Percentiles rank a stretch among this genome's conserved stretches.
These are phyloP conservation scores for Hyla sarda DNA, from an alignment of 2,113 vertebrate genomes.

Conservation along the genomic window DNA sequence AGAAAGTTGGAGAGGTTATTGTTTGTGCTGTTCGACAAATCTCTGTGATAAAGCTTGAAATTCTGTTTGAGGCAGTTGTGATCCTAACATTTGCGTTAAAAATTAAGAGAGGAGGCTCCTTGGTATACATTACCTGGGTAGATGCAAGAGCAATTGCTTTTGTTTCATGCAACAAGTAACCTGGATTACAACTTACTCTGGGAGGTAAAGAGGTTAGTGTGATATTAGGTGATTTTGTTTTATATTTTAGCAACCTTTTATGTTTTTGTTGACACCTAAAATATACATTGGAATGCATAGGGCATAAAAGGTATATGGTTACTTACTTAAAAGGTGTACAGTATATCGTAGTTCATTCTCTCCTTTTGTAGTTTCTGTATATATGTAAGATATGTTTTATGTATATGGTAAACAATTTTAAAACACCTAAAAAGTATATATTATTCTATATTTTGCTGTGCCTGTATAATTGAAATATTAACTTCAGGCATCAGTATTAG, in stretches of 20 bases:
- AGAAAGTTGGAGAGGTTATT: conserved; percentile 31
- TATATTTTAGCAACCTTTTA: neutral
- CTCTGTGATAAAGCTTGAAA: conserved; percentile 15
- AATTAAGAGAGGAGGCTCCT: conserved; percentile 1
- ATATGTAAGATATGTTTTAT: neutral
- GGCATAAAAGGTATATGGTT: neutral
- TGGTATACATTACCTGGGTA: neutral
- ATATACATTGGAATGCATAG: neutral
- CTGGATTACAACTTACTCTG: conserved; percentile 36
- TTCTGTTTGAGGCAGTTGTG: conserved; percentile 23
- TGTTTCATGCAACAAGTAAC: neutral
- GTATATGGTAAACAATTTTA: neutral
- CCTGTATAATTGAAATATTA: neutral
- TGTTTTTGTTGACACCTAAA: neutral
- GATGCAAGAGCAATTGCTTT: conserved; percentile 7
- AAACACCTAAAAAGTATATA: no score
- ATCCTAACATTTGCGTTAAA: neutral
- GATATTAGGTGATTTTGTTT: neutral
- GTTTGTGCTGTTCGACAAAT: conserved; percentile 43
- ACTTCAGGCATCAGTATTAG: neutral
- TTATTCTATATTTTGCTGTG: neutral
- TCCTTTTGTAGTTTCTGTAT: neutral
- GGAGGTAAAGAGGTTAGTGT: conserved; percentile 35
- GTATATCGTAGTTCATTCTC: no score
- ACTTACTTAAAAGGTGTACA: no score